Conservation (phyloP, 2,888 invertebrate species). For the Miltochrista miniata region DNA sequence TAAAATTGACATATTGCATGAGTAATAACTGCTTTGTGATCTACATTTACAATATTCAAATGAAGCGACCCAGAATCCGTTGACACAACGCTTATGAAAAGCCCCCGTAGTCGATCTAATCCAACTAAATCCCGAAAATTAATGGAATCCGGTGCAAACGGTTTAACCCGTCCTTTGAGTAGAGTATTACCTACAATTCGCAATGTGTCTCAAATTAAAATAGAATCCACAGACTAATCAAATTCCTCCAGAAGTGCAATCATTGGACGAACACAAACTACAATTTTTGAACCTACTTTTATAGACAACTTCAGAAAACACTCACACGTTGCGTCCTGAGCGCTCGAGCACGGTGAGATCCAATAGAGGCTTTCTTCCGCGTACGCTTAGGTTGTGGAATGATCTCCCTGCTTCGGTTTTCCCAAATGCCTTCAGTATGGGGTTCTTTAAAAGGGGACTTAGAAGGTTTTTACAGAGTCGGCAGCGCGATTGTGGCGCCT, state of each 20-base stretch:
- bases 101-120: conserved; percentile 1
- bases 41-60: neutral
- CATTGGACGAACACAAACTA: neutral
- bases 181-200: neutral
- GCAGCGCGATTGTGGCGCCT: too few relatives aligned
- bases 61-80: neutral
- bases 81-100: conserved; percentile 5
- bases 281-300: too few relatives aligned
- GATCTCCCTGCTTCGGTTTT: too few relatives aligned
- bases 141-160: conserved; percentile 2
- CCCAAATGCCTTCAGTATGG: too few relatives aligned
- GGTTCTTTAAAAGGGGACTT: too few relatives aligned
- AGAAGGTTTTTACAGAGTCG: too few relatives aligned
- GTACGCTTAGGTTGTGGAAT: too few relatives aligned
- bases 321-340: too few relatives aligned
- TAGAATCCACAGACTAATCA: neutral
- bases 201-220: neutral
- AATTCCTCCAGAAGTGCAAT: too few relatives aligned
- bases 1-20: neutral
- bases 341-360: too few relatives aligned
- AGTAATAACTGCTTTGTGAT: neutral
- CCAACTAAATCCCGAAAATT: conserved; percentile 5
- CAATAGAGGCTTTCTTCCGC: too few relatives aligned
- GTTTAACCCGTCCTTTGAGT: conserved; percentile 11
- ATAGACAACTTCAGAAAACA: too few relatives aligned